Evolutionary conservation across 2,888 invertebrate genomes (phyloP).

Genomic region (Malacosoma neustria): DNA sequence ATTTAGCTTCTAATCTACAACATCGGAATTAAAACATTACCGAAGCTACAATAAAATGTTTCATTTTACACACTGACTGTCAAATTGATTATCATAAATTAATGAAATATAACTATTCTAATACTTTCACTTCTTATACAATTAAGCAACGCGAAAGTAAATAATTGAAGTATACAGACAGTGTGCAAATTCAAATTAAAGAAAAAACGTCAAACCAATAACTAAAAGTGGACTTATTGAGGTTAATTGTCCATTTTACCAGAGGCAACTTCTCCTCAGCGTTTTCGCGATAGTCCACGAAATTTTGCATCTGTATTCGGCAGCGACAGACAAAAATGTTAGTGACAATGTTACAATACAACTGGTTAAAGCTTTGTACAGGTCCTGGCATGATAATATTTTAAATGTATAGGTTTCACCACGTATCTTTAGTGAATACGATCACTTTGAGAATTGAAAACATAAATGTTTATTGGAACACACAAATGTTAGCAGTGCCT

Average conservation of each 20-base stretch:
- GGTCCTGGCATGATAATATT: background rate
- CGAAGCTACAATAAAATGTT: constrained; percentile 20
- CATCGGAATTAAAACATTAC: constrained; percentile 12
- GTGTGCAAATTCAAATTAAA: too few relatives aligned
- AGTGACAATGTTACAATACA: constrained; percentile 43
- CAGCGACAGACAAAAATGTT: constrained; percentile 68
- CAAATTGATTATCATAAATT: too few relatives aligned
- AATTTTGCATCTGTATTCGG: constrained; percentile 82
- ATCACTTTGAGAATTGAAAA: too few relatives aligned
- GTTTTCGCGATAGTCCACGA: constrained; percentile 93
- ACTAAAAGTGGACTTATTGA: constrained; percentile 53
- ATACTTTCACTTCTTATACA: background rate
- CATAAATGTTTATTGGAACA: too few relatives aligned
- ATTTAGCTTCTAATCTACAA: constrained; percentile 1
- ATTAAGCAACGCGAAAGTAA: background rate
- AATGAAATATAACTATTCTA: too few relatives aligned
- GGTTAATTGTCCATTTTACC: constrained; percentile 79
- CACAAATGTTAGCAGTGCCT: background rate
- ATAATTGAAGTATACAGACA: too few relatives aligned
- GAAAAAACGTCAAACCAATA: constrained; percentile 17
- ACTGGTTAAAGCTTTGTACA: constrained; percentile 14
- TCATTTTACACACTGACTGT: constrained; percentile 19
- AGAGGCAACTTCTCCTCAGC: constrained; percentile 94
- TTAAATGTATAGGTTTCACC: too few relatives aligned
- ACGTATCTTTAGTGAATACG: too few relatives aligned